phyloP scores from a whole-genome alignment of 2,888 invertebrate genomes.

The Parnassius smintheus region DNA sequence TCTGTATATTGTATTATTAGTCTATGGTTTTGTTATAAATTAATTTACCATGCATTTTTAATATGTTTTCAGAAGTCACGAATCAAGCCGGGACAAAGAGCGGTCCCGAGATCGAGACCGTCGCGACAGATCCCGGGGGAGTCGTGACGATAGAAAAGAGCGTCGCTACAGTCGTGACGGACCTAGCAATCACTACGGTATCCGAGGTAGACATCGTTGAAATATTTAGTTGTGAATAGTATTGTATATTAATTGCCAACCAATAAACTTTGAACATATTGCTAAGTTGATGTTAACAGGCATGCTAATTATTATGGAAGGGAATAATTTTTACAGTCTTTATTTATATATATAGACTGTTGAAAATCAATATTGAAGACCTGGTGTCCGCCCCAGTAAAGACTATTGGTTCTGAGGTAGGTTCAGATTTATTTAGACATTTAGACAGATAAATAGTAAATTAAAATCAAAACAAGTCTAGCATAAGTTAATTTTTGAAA shows the following conservation, averaged over 20 bases:
- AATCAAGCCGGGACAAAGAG: slow-evolving; percentile 59
- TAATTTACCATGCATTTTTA: too few species aligned
- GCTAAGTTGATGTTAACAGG: too few species aligned
- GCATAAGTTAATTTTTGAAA: too few species aligned
- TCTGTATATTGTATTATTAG: too few species aligned
- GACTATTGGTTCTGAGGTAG: too few species aligned
- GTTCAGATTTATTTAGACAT: too few species aligned
- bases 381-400: too few species aligned
- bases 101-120: slow-evolving; percentile 63
- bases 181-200: slow-evolving; percentile 53
- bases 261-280: background rate
- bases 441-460: background rate
- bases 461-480: background rate
- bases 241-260: slow-evolving; percentile 18
- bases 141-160: slow-evolving; percentile 59
- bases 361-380: too few species aligned
- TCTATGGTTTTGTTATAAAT: too few species aligned
- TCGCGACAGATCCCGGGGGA: slow-evolving; percentile 57
- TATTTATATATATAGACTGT: too few species aligned
- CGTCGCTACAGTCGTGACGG: slow-evolving; percentile 71
- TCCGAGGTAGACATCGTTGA: slow-evolving; percentile 66
- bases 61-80: slow-evolving; percentile 41
- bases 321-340: too few species aligned
- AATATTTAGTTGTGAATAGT: background rate
- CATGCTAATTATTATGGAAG: too few species aligned